A percentile compares a stretch with the other conserved stretches of the same genome.
Conservation (phyloP, 2,113 vertebrate genomes). For the Abramis brama region DNA sequence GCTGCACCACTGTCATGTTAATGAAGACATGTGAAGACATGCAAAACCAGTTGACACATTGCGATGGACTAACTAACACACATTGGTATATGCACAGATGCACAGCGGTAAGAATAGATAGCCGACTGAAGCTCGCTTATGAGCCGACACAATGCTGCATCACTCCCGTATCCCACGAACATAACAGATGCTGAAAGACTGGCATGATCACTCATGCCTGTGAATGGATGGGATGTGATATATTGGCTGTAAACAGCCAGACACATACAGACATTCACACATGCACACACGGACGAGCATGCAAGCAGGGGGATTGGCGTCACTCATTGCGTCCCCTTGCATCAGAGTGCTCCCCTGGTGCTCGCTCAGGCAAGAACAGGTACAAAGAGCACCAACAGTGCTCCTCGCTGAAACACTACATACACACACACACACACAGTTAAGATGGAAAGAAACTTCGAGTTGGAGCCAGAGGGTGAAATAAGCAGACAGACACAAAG, state of each 20-base stretch:
- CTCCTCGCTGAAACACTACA: conserved; percentile 13
- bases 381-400: conserved; percentile 63
- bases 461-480: conserved; percentile 3
- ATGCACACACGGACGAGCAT: conserved; percentile 45
- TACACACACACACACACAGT: conserved; percentile 22
- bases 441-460: conserved; percentile 1
- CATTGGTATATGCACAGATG: conserved; percentile 33
- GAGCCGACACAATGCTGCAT: conserved; percentile 48
- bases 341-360: conserved; percentile 78
- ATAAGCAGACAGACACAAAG: conserved; percentile 22
- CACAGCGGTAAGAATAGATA: conserved; percentile 9
- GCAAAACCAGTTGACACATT: conserved; percentile 64
- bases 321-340: conserved; percentile 81
- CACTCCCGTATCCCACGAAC: conserved; percentile 31
- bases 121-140: conserved; percentile 22
- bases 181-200: conserved; percentile 49
- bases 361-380: conserved; percentile 52
- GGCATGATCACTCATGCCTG: conserved; percentile 57
- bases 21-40: conserved; percentile 72
- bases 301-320: conserved; percentile 64
- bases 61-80: conserved; percentile 16
- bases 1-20: conserved; percentile 75
- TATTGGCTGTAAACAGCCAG: conserved; percentile 41
- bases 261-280: conserved; percentile 52
- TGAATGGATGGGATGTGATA: conserved; percentile 49